Percentiles rank a stretch among this genome's conserved stretches.
Conservation (phyloP, 2,113 vertebrate species). For the Anguilla japonica region DNA sequence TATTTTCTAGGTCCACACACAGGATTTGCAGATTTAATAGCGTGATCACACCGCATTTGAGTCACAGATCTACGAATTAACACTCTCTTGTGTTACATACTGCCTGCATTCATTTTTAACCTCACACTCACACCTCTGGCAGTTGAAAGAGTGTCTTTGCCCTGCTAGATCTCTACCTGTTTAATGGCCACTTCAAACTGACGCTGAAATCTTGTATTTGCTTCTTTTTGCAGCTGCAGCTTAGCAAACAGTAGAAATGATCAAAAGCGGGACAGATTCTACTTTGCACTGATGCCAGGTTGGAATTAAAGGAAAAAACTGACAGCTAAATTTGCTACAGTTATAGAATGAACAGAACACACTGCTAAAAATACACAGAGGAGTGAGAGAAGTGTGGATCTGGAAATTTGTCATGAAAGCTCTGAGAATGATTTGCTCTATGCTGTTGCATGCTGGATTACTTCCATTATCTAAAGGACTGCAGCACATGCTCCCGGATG, state of each 20-base stretch:
- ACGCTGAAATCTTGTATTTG: conserved; percentile 35
- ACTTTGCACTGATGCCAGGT: conserved; percentile 23
- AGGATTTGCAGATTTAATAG: not conserved
- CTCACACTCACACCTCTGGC: conserved; percentile 33
- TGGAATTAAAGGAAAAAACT: not conserved
- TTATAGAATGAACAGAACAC: conserved; percentile 30
- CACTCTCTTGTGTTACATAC: not conserved
- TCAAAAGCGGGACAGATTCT: conserved; percentile 44
- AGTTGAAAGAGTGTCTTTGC: not conserved
- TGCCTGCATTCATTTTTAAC: not conserved
- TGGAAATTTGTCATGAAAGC: conserved; percentile 47
- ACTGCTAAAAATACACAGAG: conserved; percentile 54
- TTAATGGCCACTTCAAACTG: conserved; percentile 51
- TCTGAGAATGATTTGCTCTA: conserved; percentile 48
- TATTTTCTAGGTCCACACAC: too few relatives aligned
- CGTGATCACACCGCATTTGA: not conserved
- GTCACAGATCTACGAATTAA: not conserved
- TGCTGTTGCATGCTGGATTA: conserved; percentile 28
- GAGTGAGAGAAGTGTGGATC: conserved; percentile 44
- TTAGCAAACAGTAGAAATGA: conserved; percentile 39
- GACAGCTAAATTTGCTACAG: conserved; percentile 43
- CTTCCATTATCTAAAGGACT: conserved; percentile 27
- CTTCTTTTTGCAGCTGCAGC: conserved; percentile 41
- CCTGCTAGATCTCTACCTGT: conserved; percentile 38
- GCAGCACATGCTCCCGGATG: conserved; percentile 65